Evolutionary conservation across 2,797 vertebrate genomes (phyloP).

Genomic region (Gadopsis marmoratus): DNA sequence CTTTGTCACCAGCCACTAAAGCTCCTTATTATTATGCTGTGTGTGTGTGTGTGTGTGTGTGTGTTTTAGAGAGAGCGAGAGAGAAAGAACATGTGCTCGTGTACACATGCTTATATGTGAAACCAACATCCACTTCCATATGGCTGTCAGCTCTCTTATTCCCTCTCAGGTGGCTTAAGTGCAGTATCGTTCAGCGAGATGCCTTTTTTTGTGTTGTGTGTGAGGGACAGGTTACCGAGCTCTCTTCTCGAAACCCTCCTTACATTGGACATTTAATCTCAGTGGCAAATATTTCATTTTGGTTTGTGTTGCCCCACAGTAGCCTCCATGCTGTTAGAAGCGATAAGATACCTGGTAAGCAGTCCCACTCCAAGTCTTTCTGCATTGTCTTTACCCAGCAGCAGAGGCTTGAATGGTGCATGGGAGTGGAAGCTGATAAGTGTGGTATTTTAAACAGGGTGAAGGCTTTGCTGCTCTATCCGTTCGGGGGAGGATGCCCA

Average conservation of each 20-base stretch:
- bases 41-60: constrained; percentile 8
- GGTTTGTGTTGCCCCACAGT: constrained; percentile 62
- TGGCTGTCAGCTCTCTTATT: constrained; percentile 53
- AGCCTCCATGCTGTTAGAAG: constrained; percentile 67
- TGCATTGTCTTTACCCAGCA: constrained; percentile 75
- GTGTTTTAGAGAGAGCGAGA: background rate
- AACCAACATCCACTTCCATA: constrained; percentile 51
- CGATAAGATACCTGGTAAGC: constrained; percentile 79
- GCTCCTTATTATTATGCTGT: constrained; percentile 66
- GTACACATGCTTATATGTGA: constrained; percentile 41
- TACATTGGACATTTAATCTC: constrained; percentile 73
- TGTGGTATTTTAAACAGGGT: constrained; percentile 83
- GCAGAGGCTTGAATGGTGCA: constrained; percentile 69
- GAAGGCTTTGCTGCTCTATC: constrained; percentile 75
- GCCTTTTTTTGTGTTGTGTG: constrained; percentile 38
- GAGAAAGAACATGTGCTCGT: background rate
- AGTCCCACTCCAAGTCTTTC: constrained; percentile 65
- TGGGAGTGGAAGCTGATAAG: constrained; percentile 83
- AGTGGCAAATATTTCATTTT: constrained; percentile 75
- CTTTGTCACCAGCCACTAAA: constrained; percentile 80
- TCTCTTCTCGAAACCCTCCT: constrained; percentile 63
- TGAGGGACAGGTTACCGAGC: constrained; percentile 56
- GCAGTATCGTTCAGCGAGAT: constrained; percentile 56
- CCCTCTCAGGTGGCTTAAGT: constrained; percentile 58
- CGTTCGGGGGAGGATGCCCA: constrained; percentile 76